Conservation (phyloP, 2,113 vertebrate genomes). For the Sceloporus undulatus region DNA sequence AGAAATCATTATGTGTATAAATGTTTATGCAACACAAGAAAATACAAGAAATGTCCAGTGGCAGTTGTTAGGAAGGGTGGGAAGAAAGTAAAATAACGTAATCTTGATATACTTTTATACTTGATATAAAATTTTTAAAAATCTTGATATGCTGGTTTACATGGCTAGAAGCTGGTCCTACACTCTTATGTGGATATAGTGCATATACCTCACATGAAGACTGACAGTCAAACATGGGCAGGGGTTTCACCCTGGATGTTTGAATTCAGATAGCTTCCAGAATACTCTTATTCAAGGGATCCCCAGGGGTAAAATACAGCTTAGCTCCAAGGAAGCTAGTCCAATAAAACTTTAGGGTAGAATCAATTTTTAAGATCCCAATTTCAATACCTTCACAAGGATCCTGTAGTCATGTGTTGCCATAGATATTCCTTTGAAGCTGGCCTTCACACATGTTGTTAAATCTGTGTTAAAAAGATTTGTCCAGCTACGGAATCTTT, state of each 20-base stretch:
- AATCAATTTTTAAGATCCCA: background rate
- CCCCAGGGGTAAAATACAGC: too few relatives aligned
- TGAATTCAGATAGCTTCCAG: background rate
- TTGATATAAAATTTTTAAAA: background rate
- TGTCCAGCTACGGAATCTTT: background rate
- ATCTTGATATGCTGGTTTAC: background rate
- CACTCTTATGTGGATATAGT: background rate
- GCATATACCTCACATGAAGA: background rate
- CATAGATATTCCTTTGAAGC: background rate
- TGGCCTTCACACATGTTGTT: background rate
- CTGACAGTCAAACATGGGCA: background rate
- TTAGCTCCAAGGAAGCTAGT: background rate
- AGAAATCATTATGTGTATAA: background rate
- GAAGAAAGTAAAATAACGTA: background rate
- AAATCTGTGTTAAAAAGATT: background rate
- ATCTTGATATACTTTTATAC: background rate
- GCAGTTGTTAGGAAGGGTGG: background rate
- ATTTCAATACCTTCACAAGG: background rate
- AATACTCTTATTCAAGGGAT: background rate
- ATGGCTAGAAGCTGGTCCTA: background rate
- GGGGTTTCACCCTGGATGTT: background rate
- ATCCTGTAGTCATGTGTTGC: background rate
- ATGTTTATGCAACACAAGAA: background rate
- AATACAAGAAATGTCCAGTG: background rate
- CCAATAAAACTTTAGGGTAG: background rate